Conservation (phyloP, 2,113 vertebrate genomes). For the Choloepus hoffmanni region DNA sequence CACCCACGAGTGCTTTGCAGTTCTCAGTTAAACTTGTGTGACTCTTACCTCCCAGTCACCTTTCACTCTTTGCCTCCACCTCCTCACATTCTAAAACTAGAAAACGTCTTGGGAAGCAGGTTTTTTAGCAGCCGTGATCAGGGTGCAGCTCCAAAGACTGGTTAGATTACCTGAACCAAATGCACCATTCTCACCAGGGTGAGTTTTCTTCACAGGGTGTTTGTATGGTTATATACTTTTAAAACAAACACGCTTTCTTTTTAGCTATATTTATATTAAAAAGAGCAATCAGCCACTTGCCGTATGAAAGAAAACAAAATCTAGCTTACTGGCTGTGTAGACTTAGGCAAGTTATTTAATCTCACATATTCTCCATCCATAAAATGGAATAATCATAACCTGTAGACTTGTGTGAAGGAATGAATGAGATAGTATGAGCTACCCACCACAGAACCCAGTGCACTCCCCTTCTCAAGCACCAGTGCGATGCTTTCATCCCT, state of each 20-base stretch:
- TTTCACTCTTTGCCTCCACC: not conserved
- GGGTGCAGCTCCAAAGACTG: not conserved
- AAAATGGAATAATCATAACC: not conserved
- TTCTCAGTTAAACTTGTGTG: constrained; percentile 12
- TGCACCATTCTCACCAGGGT: not conserved
- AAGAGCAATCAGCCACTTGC: not conserved
- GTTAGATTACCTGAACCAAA: not conserved
- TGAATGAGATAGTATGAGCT: not conserved
- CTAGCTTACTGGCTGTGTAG: not conserved
- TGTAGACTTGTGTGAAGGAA: not conserved
- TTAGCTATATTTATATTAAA: not conserved
- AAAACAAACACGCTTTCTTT: not conserved
- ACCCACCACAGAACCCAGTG: not conserved
- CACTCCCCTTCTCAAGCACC: not conserved
- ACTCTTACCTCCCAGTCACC: constrained; percentile 42
- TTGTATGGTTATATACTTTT: not conserved
- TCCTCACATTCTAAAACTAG: constrained; percentile 37
- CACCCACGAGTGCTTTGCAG: not conserved
- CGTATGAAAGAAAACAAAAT: not conserved
- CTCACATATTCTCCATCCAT: not conserved
- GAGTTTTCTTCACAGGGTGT: not conserved
- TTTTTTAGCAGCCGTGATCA: not conserved
- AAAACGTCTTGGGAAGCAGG: not conserved
- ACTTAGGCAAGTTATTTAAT: not conserved
- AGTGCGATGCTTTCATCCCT: not conserved